Base-by-base conservation (phyloP, 37 sponge, comb jelly and placozoan genomes). In the Spongilla lacustris region DNA sequence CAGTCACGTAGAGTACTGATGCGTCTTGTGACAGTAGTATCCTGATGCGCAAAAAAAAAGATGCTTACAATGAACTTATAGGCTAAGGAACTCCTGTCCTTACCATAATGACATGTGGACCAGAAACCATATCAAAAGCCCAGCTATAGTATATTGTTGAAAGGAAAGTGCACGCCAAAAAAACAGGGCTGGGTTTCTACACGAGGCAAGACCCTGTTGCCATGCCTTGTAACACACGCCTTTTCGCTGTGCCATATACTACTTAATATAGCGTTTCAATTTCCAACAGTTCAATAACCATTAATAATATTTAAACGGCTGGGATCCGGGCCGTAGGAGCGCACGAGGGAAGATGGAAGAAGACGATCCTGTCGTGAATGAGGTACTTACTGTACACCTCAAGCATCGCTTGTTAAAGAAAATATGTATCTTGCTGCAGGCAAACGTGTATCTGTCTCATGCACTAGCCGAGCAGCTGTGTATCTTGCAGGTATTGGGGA, bases 391-490 rank as follows among this genome's bases (percentile, higher is more conserved):
- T 29, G 27, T 33, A 22, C 68, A 75, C 28, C 17, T 33, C 4
- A 26, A 17, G 25, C 25, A 27, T 23, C n/a, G 31, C n/a, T 31
- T 25, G 38, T 28, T 33, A 11, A 10, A 0, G 58, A n/a, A 30
- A 13, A 34, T 71, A 0, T 14, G 41, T 69, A 22, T 66, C 24
- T 35, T 73, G 37, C n/a, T 36, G 17, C 78, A 90, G 91, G 82
- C 86, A 36, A 83, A 89, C 70, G 89, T 92, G 11, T 81, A 69
- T 36, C 73, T 92, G 8, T 85, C 89, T 1, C 93, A 88, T 33
- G 81, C 89, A 29, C 77, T 89, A 31, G 46, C 76, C 5, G 72
- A 81, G n/a, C 66, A 77, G 34, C 83, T 92, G 28, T 82, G 34
- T 58, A 48, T 92, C 22, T 68, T 92, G 31, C 93, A 90, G 76